Evolutionary conservation across 1,140 invertebrate genomes (phyloP), one percentile per base, ranked within the genome.

Genomic region (Melitaea cinxia): DNA sequence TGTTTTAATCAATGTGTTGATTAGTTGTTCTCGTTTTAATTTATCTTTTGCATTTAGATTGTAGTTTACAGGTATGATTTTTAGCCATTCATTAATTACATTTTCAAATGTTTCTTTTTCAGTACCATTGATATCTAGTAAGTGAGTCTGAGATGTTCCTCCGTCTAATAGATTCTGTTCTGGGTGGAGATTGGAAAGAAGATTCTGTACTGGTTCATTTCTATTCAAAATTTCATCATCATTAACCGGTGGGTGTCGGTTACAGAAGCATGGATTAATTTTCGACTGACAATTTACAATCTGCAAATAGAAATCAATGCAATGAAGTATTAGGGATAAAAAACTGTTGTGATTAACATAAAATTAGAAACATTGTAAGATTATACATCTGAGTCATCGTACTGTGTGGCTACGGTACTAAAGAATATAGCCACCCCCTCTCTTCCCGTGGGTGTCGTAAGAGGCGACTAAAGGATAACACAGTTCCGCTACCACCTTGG

Each of bases 41-140:
- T 53, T 69, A 23, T 67, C 63, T 5, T 49, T 24, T 15, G 19
- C 3, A 9, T 12, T 55, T 12, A 73, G 70, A 28, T 68, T 65
- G 0, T 47, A 39, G 28, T 69, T 60, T 0, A 74, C 68, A n/a
- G 79, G 79, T 35, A 82, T 49, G 0, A 68, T 59, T 53, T 70
- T 47, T 5, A 74, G 12, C 77, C 77, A 79, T 15, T 69, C 58
- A 7, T 12, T 56, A 7, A 23, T 35, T 39, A 56, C 62, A 37
- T 45, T 49, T 24, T 42, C 30, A 24, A 53, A 2, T 9, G 17
- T 47, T 23, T 21, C 3, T 28, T 47, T 47, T 47, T 47, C 15
- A 2, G 4, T n/a, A 23, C 23, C 19, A 39, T 14, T 14, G 2
- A 14, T 14, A 1, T 39, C 14, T 15, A 39, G 30, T 39, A 39